Evolutionary conservation across 2,113 vertebrate species (phyloP), one percentile per base, ranked within the genome.

Genomic region (Eptesicus fuscus): DNA sequence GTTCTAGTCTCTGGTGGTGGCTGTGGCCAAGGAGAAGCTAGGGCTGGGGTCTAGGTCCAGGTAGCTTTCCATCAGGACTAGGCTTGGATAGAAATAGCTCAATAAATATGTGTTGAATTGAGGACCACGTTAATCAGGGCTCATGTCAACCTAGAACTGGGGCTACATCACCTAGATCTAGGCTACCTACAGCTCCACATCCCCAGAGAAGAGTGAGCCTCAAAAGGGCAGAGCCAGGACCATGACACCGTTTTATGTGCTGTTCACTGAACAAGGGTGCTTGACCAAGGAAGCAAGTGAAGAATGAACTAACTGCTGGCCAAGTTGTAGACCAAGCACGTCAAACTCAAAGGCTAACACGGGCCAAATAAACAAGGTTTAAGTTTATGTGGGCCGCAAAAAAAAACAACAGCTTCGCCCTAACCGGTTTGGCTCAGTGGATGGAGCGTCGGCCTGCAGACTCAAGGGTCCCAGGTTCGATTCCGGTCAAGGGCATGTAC

Each of bases 201-300:
- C 42, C 49, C n/a, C 80, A 87, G 40, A 35, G 40, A 65, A 61
- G 14, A 40, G 16, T 9, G 40, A 76, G 9, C 5, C 63, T 67
- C 32, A 18, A 12, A 70, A 61, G 71, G 23, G 16, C 85, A 84
- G 59, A 89, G 22, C 30, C n/a, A 69, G 74, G 10, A n/a, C 32
- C 70, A 35, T 20, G 9, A 30, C 35, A 32, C 0, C 51, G 35
- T 28, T 25, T 16, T 2, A 1, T 1, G 32, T 42, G 22, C 7
- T 79, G 71, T 47, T 91, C 32, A 20, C 47, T 70, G 73, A 83
- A 51, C 10, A 13, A 63, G 49, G 32, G 17, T 20, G 28, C 10
- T n/a, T 16, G 13, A 22, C 5, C 71, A 32, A 61, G 25, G 25
- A 61, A 61, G 23, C 59, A 61, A 28, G 47, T 16, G 28, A 47